Base-by-base conservation (phyloP, 2,797 vertebrate genomes). In the Bryconaethiops microstoma region DNA sequence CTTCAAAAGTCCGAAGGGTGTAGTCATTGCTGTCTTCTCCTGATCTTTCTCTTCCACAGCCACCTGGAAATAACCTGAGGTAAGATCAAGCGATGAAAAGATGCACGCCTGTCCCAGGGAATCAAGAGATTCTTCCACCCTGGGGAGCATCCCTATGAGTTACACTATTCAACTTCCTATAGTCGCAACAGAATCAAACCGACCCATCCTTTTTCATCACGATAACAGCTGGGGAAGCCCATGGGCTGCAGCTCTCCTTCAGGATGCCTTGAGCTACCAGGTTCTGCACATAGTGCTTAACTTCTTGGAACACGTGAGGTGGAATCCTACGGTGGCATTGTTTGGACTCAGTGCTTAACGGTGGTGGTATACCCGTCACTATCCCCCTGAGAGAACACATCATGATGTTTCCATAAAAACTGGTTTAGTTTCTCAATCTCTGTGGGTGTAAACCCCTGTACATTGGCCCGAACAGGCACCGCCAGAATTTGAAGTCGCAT, bases 21-120 rank as follows among this genome's bases (percentile, higher is more conserved):
- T 86, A 2, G 75, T 83, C 1, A 81, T 55, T 0, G 75, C 75
- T 1, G 76, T 81, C 29, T 85, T 87, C 21, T 40, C 77, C 4
- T 16, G 8, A 9, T 85, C 83, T 3, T 29, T 1, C 2, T 74
- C 78, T 14, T n/a, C 23, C 17, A 83, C 40, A 1, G 79, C 72
- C 2, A 81, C 71, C 4, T 86, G 76, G 13, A 86, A 83, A 14
- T 86, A 83, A 0, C 82, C 74, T 0, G 72, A 16, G 0, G 76
- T 86, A 0, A 86, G 7, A 21, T 83, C n/a, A n/a, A n/a, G n/a
- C n/a, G n/a, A n/a, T n/a, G n/a, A n/a, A n/a, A n/a, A n/a, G n/a
- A n/a, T n/a, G n/a, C n/a, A n/a, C n/a, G n/a, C n/a, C n/a, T n/a
- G n/a, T n/a, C n/a, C n/a, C n/a, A n/a, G n/a, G n/a, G n/a, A n/a